phyloP scores from a whole-genome alignment of 2,888 invertebrate genomes.

The Tyria jacobaeae region DNA sequence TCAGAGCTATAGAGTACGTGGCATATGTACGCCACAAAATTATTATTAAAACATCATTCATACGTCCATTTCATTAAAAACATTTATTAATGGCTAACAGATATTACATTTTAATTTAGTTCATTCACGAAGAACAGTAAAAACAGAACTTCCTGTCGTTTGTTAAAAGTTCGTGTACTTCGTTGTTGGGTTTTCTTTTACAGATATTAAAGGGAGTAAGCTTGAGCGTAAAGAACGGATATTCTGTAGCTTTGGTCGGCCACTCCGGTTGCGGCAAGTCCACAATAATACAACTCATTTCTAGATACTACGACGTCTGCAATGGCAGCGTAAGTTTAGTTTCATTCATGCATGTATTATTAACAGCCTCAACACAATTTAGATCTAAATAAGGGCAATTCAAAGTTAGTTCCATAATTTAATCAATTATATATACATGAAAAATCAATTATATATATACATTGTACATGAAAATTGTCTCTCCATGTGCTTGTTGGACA shows the following conservation, averaged over 20 bases:
- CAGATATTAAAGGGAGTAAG: slow-evolving; percentile 88
- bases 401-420: background rate
- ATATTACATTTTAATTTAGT: too few species aligned
- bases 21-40: too few species aligned
- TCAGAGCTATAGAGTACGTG: too few species aligned
- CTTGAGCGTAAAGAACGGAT: slow-evolving; percentile 88
- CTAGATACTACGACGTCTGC: slow-evolving; percentile 86
- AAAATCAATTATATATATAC: too few species aligned
- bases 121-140: too few species aligned
- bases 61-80: too few species aligned
- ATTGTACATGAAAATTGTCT: too few species aligned
- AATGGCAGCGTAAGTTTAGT: slow-evolving; percentile 56
- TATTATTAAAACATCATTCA: too few species aligned
- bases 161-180: too few species aligned
- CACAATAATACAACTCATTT: slow-evolving; percentile 90
- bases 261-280: slow-evolving; percentile 92
- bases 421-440: too few species aligned
- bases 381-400: background rate
- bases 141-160: too few species aligned
- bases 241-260: slow-evolving; percentile 91
- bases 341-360: background rate
- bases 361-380: background rate
- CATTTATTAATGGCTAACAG: too few species aligned
- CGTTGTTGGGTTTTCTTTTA: slow-evolving; percentile 18
- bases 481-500: background rate